Percentiles rank a stretch among this genome's conserved stretches.
Conservation (phyloP, 2,113 vertebrate species). For the Ptychochromis oligacanthus region DNA sequence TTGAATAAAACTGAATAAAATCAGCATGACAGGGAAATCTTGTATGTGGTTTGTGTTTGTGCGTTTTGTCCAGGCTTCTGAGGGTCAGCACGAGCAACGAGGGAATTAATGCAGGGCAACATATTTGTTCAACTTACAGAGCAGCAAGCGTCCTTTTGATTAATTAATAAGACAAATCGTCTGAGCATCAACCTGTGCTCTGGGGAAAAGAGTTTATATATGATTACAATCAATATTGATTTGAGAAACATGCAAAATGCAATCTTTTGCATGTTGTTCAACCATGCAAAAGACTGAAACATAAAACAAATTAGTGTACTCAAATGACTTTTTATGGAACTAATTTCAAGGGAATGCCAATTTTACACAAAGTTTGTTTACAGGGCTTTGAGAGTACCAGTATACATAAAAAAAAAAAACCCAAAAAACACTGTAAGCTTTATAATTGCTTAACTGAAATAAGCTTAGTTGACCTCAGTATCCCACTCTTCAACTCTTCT, state of each 20-base stretch:
- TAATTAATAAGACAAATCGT: background rate
- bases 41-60: background rate
- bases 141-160: background rate
- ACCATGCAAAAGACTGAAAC: too few species aligned
- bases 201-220: background rate
- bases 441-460: background rate
- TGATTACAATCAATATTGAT: background rate
- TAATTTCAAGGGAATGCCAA: background rate
- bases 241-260: background rate
- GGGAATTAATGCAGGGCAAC: background rate
- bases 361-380: slow-evolving; percentile 10
- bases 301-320: background rate
- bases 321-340: background rate
- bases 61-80: background rate
- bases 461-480: background rate
- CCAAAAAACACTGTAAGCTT: background rate
- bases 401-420: too few species aligned
- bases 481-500: background rate
- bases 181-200: background rate
- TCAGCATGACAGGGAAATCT: background rate
- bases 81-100: background rate
- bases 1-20: background rate
- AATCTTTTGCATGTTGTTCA: too few species aligned
- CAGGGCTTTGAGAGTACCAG: background rate
- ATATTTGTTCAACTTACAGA: background rate